These are phyloP conservation scores for Andricus quercusramuli DNA, from an alignment of 2,888 invertebrate species.

Conservation along the genomic window DNA sequence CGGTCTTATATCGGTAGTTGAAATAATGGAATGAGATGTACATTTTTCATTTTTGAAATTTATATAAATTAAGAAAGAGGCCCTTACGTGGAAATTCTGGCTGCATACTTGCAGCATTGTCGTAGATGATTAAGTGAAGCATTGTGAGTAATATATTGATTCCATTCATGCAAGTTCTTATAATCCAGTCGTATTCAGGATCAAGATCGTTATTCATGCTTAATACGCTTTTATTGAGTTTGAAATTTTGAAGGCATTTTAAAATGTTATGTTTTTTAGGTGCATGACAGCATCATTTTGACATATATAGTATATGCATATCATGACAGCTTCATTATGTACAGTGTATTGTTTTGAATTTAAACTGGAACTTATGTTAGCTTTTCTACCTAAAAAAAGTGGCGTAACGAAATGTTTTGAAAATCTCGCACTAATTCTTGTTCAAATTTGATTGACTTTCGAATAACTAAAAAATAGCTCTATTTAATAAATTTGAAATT, in stretches of 20 bases:
- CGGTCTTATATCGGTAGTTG: no score
- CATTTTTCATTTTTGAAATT: background rate
- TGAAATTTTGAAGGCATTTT: background rate
- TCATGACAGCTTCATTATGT: background rate
- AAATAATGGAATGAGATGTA: background rate
- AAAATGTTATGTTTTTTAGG: background rate
- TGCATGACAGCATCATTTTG: background rate
- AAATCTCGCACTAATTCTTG: no score
- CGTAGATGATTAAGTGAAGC: conserved; percentile 67
- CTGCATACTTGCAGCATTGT: conserved; percentile 61
- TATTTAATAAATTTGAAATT: no score
- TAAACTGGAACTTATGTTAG: background rate
- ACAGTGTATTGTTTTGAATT: background rate
- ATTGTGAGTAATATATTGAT: conserved; percentile 70
- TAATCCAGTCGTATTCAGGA: conserved; percentile 70
- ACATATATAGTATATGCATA: background rate
- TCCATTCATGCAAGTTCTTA: conserved; percentile 67
- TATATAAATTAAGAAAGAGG: background rate
- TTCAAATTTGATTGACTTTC: no score
- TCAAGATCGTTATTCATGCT: conserved; percentile 60
- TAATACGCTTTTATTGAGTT: conserved; percentile 7
- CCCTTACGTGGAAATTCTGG: conserved; percentile 64
- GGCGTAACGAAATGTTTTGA: no score
- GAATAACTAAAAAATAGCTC: no score
- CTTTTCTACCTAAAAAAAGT: no score